phyloP scores from a whole-genome alignment of 2,888 invertebrate species.

The Mythimna lalbum region DNA sequence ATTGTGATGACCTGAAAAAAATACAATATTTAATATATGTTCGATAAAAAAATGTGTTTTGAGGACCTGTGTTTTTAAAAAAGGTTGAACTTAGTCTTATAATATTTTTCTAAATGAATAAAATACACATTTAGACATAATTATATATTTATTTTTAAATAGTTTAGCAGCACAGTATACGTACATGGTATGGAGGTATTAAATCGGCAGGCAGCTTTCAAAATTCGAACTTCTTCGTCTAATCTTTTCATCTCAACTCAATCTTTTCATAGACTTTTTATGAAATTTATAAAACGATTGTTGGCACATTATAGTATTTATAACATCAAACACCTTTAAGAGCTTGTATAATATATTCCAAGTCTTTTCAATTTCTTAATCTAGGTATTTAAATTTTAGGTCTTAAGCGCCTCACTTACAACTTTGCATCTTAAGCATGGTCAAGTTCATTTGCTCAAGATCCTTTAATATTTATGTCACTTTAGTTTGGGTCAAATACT shows the following conservation, averaged over 20 bases:
- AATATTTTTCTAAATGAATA: too few relatives aligned
- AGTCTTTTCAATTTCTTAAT: not conserved
- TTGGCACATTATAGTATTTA: not conserved
- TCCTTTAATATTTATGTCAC: not conserved
- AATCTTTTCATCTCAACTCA: not conserved
- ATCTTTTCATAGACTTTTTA: not conserved
- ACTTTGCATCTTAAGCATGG: not conserved
- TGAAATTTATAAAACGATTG: not conserved
- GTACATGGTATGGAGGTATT: not conserved
- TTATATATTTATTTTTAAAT: not conserved
- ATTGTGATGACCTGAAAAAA: too few relatives aligned
- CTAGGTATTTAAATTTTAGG: not conserved
- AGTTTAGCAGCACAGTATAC: not conserved
- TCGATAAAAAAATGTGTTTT: too few relatives aligned
- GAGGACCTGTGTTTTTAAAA: too few relatives aligned
- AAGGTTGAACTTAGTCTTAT: too few relatives aligned
- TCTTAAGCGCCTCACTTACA: not conserved
- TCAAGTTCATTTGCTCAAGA: not conserved
- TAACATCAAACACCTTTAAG: not conserved
- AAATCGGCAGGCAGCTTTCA: not conserved
- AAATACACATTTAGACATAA: too few relatives aligned
- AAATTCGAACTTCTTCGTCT: not conserved
- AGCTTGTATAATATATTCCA: not conserved
- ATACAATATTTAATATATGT: too few relatives aligned
- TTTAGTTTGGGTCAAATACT: slow-evolving; percentile 4